Base-by-base conservation (phyloP, 2,888 invertebrate species). In the Spicauda simplicius region DNA sequence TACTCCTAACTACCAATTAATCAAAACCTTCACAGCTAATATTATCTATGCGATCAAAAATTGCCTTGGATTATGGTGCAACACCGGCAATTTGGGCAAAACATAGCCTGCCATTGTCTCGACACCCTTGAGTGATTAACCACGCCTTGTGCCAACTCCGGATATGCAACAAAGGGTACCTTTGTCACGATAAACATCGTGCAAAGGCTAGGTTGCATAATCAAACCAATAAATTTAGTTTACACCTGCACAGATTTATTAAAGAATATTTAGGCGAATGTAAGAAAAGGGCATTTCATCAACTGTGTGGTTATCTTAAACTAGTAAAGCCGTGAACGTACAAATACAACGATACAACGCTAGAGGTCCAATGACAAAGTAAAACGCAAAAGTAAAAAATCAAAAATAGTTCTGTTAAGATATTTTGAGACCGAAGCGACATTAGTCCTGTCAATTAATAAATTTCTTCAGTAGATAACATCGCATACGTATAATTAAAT, bases 161-260 rank as follows among this genome's bases (percentile, higher is more conserved):
- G 67, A 68, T 68, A 68, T 68, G 67, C 67, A 68, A 68, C 67
- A 68, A 68, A 68, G 67, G 62, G 57, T 67, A 68, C 62, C 62
- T 62, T 57, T 68, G 53, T 62, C 62, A 62, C 62, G 67, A 68
- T 62, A 68, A 57, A 16, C 48, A 62, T 45, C 25, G 62, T 50
- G 18, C 62, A 41, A 62, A 68, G 61, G 55, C 62, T 60, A 56
- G 60, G 57, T 68, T 68, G 62, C 45, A 56, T 61, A 67, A 61
- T 19, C 50, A 12, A 56, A 67, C 52, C 48, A n/a, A 20, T 60
- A 54, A 20, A 55, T 50, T 33, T 14, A 20, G 20, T 65, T 6
- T 50, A 14, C 50, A 50, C 30, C 25, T 30, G 48, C 30, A 18
- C 50, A 59, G 30, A 50, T 30, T 50, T 30, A n/a, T 45, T n/a